Percentiles rank a stretch among this genome's conserved stretches.
Conservation (phyloP, 2,113 vertebrate genomes). For the Psilopsiagon aymara region DNA sequence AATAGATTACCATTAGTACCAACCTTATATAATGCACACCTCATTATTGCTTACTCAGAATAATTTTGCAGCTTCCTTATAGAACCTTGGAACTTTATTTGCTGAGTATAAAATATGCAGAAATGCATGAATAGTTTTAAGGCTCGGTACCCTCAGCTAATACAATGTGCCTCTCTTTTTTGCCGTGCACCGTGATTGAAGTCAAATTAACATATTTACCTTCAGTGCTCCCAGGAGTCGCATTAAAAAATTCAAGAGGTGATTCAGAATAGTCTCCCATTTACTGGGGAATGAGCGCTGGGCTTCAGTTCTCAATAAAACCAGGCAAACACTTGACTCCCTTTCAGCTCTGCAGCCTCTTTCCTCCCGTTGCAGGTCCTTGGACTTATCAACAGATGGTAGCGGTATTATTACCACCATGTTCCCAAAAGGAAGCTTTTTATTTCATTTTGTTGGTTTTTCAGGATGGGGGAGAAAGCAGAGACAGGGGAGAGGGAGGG, state of each 20-base stretch:
- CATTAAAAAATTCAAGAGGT: constrained; percentile 62
- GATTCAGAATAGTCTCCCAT: constrained; percentile 55
- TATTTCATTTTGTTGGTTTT: constrained; percentile 27
- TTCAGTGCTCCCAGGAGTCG: constrained; percentile 68
- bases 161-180: neutral
- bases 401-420: neutral
- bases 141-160: constrained; percentile 51
- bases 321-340: constrained; percentile 24
- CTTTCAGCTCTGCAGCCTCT: neutral
- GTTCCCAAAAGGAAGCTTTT: constrained; percentile 35
- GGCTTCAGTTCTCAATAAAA: constrained; percentile 49
- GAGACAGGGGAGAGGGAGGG: neutral
- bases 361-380: neutral
- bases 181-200: constrained; percentile 59
- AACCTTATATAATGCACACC: constrained; percentile 64
- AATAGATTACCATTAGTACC: constrained; percentile 68
- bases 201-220: constrained; percentile 77
- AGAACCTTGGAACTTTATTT: constrained; percentile 29
- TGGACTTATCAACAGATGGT: constrained; percentile 37
- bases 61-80: constrained; percentile 44
- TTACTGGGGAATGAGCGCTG: constrained; percentile 24
- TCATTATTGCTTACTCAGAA: constrained; percentile 71
- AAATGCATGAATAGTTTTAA: constrained; percentile 47
- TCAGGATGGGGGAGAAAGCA: neutral
- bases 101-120: constrained; percentile 31